Evolutionary conservation across 2,888 invertebrate genomes (phyloP), one percentile per base, ranked within the genome.

Genomic region (Oxytorus armatus): DNA sequence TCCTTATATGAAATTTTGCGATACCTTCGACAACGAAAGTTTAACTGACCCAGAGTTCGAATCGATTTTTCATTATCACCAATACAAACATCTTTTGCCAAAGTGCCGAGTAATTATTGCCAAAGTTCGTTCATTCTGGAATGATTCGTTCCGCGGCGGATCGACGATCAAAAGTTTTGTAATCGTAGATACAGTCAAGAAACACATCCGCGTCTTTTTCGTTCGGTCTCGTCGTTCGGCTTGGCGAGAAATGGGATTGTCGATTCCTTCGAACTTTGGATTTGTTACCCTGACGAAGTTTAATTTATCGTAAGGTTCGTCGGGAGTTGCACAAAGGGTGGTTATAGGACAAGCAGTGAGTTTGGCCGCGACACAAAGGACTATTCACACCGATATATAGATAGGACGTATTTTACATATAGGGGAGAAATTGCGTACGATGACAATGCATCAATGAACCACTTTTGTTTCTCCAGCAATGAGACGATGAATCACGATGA

Each of bases 251-350:
- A 79, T 77, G 69, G 53, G 79, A 79, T 82, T 82, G 29, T 66
- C 53, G 59, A 57, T 68, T 79, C 47, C 79, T 42, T 10, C 72
- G 44, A 81, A 81, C 72, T 81, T 81, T 39, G 59, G 49, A 72
- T 78, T 78, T 39, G 63, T 68, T 63, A 51, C 49, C n/a, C 16
- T 72, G 81, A 63, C 53, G 73, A 82, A 82, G 79, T 79, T 82
- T 76, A 81, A 81, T 78, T 81, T 66, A 57, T 44, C 63, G 68
- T 72, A 68, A 74, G 70, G 72, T 61, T 53, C 57, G 21, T 36
- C 42, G 25, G 14, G 42, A 79, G 75, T 57, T 59, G 25, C 53
- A 53, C 39, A 53, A 39, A 66, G 57, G 16, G 10, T 59, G 29
- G 29, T 5, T n/a, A n/a, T n/a, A n/a, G 29, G 29, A 29, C 29